These are phyloP conservation scores for Lynx canadensis DNA, from an alignment of 2,113 vertebrate species.

Conservation along the genomic window DNA sequence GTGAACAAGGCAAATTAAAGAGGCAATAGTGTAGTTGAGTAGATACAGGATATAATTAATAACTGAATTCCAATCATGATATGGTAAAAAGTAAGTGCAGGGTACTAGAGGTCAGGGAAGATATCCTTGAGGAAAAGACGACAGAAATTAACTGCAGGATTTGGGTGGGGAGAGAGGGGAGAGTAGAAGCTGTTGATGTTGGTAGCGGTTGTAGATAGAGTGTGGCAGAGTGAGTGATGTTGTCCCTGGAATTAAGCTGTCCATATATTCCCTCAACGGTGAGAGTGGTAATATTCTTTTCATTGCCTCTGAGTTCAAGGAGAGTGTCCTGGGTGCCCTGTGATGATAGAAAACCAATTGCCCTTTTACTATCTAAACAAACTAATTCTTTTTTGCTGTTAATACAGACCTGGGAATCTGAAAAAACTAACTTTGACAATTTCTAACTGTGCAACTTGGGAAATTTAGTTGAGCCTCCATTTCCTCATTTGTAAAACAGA, in stretches of 20 bases:
- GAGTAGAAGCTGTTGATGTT: background rate
- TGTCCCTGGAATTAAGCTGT: background rate
- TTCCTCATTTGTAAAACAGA: background rate
- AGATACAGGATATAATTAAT: background rate
- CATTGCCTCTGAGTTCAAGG: background rate
- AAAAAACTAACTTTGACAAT: background rate
- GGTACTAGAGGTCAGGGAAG: background rate
- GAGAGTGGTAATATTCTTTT: background rate
- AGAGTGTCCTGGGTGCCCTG: background rate
- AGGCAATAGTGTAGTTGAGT: background rate
- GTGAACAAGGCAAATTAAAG: background rate
- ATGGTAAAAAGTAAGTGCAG: background rate
- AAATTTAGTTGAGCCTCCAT: background rate
- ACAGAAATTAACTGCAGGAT: background rate
- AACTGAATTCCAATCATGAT: background rate
- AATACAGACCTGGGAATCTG: background rate
- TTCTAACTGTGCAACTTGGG: background rate
- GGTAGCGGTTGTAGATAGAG: background rate
- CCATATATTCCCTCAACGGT: background rate
- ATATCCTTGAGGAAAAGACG: background rate
- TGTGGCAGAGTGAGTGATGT: background rate
- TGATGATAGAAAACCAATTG: background rate
- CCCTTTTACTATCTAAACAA: background rate
- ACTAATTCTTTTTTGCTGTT: background rate
- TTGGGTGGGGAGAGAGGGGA: background rate